Percentiles rank a stretch among this genome's conserved stretches.
phyloP scores from a whole-genome alignment of 2,888 invertebrate species.

The Drosophila fungiperda region DNA sequence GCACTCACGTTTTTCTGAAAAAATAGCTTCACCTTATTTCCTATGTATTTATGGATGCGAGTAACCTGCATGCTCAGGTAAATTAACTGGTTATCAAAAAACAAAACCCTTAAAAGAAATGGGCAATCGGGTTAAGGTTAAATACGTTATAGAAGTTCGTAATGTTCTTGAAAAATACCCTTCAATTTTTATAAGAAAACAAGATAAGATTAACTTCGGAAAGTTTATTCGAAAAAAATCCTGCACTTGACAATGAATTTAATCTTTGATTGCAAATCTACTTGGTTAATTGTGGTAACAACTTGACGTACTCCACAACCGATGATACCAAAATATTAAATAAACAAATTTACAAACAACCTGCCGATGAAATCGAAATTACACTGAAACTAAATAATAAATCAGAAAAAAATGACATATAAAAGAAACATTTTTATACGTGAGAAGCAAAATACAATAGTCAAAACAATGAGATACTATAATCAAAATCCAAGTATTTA shows the following conservation, averaged over 20 bases:
- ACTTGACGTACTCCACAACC: constrained; percentile 25
- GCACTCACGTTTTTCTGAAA: neutral
- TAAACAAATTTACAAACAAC: neutral
- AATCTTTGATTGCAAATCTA: constrained; percentile 2
- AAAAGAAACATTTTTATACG: neutral
- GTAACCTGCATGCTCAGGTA: neutral
- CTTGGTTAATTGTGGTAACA: neutral
- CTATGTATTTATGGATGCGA: neutral
- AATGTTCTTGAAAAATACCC: neutral
- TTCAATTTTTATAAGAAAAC: neutral
- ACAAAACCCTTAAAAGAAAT: neutral
- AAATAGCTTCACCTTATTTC: constrained; percentile 8
- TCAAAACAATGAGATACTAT: neutral
- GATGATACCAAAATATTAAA: neutral
- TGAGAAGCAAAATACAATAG: neutral
- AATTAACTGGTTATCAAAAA: constrained; percentile 15
- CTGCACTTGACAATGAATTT: constrained; percentile 14
- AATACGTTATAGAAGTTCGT: neutral
- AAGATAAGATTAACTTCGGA: constrained; percentile 23
- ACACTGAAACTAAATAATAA: neutral
- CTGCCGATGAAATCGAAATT: neutral
- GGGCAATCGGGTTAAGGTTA: constrained; percentile 10
- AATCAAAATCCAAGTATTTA: neutral
- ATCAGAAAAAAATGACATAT: neutral
- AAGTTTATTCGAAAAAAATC: neutral